Percentiles rank a stretch among this genome's conserved stretches.
Evolutionary conservation across 2,113 vertebrate species (phyloP).

Genomic region (Procavia capensis): DNA sequence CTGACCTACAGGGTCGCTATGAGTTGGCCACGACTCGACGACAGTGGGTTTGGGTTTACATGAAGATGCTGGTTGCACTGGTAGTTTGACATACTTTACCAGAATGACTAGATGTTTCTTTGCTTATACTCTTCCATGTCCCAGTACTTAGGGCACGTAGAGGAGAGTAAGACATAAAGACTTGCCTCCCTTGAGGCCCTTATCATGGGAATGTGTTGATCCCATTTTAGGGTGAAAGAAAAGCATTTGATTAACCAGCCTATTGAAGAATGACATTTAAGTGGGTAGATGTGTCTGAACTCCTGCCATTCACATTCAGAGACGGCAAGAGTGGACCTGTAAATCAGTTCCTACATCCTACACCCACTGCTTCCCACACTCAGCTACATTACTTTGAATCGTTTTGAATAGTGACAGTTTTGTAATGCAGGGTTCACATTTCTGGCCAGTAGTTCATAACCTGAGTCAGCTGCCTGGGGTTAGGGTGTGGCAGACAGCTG

Average conservation of each 20-base stretch:
- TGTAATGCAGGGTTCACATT: neutral
- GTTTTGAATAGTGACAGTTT: neutral
- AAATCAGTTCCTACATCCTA: neutral
- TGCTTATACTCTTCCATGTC: neutral
- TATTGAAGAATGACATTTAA: constrained; percentile 15
- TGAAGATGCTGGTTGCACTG: neutral
- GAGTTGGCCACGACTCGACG: too few species aligned
- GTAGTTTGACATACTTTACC: neutral
- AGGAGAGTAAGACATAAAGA: neutral
- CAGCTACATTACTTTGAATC: neutral
- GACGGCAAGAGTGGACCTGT: neutral
- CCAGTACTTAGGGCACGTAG: neutral
- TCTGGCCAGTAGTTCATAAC: constrained; percentile 37
- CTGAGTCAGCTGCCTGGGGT: constrained; percentile 23
- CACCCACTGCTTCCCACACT: neutral
- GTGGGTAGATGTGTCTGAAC: neutral
- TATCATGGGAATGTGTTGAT: neutral
- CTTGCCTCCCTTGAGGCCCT: neutral
- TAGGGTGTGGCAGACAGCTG: constrained; percentile 55
- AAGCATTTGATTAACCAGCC: neutral
- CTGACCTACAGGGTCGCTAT: too few species aligned
- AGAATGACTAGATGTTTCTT: neutral
- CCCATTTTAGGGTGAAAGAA: neutral
- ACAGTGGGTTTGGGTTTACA: too few species aligned
- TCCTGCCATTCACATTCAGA: neutral